Percentiles rank a stretch among this genome's conserved stretches.
These are phyloP conservation scores for Elephas maximus DNA, from an alignment of 2,113 vertebrate species.

Conservation along the genomic window DNA sequence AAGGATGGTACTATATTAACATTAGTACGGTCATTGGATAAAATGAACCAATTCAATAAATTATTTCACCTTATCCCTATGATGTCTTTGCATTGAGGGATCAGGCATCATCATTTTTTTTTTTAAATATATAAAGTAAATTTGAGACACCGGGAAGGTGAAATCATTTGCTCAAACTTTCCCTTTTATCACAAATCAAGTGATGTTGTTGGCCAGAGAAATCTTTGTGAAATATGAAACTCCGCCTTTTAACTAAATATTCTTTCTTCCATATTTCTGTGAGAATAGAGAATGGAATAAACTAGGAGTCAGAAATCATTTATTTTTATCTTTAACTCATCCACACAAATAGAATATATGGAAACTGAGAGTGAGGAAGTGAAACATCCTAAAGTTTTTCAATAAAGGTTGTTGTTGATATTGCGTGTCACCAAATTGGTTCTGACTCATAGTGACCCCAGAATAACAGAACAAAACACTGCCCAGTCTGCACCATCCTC, in stretches of 20 bases:
- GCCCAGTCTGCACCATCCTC: neutral
- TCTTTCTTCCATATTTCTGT: neutral
- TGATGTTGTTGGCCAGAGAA: neutral
- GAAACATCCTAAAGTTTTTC: neutral
- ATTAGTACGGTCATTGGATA: neutral
- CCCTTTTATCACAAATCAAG: neutral
- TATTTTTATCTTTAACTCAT: conserved; percentile 12
- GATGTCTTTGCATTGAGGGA: neutral
- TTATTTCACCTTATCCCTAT: neutral
- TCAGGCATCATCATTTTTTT: neutral
- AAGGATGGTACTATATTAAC: neutral
- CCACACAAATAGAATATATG: neutral
- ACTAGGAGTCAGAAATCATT: neutral
- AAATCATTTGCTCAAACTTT: neutral
- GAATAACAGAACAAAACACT: neutral
- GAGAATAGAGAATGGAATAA: neutral
- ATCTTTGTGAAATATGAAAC: neutral
- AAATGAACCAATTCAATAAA: neutral
- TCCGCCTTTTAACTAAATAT: neutral
- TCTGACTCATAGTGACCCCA: neutral
- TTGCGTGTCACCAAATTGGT: neutral
- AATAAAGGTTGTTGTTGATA: neutral
- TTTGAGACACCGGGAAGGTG: neutral
- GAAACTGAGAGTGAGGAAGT: conserved; percentile 9
- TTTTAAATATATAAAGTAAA: neutral